These are phyloP conservation scores for Teinopalpus imperialis DNA, from an alignment of 2,888 invertebrate species.

Conservation along the genomic window DNA sequence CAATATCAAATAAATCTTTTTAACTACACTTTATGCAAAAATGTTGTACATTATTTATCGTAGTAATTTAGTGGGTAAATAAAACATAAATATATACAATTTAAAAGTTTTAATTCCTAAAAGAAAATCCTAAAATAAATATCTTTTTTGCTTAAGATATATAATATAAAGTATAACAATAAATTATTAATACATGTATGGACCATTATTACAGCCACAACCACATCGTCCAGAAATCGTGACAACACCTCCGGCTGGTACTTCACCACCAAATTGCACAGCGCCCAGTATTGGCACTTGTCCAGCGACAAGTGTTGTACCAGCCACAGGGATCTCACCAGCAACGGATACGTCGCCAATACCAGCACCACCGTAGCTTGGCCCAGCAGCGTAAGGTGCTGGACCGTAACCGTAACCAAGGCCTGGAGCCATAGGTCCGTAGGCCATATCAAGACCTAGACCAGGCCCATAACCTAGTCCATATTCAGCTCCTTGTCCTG, in stretches of 20 bases:
- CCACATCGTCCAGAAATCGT: conserved; percentile 35
- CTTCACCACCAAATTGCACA: conserved; percentile 35
- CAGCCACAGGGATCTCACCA: conserved; percentile 41
- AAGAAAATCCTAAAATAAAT: too few relatives aligned
- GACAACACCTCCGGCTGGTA: conserved; percentile 36
- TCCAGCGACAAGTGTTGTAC: conserved; percentile 35
- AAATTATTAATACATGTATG: conserved; percentile 3
- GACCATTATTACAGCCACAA: conserved; percentile 30
- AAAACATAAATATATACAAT: too few relatives aligned
- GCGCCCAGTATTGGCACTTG: conserved; percentile 39
- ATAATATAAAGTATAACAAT: not conserved
- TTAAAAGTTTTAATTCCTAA: too few relatives aligned
- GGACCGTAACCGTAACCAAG: conserved; percentile 7
- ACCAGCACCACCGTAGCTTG: conserved; percentile 33
- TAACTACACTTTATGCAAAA: too few relatives aligned
- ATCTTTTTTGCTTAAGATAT: not conserved
- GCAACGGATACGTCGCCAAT: conserved; percentile 37
- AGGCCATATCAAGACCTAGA: conserved; percentile 1
- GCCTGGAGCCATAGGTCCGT: too few relatives aligned
- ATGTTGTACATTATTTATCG: too few relatives aligned
- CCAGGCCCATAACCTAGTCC: not conserved
- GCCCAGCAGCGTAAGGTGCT: conserved; percentile 6
- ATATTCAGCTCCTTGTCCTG: not conserved
- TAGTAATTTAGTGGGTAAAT: too few relatives aligned
- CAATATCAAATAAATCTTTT: too few relatives aligned